A percentile compares a stretch with the other conserved stretches of the same genome.
Evolutionary conservation across 1,140 invertebrate genomes (phyloP).

Genomic region (Drosophila biarmipes): DNA sequence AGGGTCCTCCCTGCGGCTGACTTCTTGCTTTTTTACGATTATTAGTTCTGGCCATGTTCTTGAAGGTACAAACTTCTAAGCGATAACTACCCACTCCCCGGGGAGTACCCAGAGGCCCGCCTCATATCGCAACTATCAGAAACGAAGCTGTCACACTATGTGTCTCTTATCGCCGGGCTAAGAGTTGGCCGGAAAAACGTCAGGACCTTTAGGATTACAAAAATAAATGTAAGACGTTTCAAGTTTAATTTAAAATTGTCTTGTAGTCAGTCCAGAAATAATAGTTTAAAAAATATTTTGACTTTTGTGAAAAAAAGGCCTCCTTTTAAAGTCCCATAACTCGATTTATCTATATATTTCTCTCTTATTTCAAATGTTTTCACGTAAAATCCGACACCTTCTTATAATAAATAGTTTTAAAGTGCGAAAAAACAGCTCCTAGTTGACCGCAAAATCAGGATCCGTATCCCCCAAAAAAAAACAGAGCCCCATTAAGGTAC

Average conservation of each 20-base stretch:
- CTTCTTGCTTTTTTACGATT: conserved; percentile 1
- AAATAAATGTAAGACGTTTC: too few relatives aligned
- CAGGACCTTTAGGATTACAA: background rate
- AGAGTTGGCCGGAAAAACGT: background rate
- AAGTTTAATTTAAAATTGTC: too few relatives aligned
- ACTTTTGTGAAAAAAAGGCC: too few relatives aligned
- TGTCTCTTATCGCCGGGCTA: background rate
- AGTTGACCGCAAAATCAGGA: background rate
- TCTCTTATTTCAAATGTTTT: too few relatives aligned
- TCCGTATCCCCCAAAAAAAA: background rate
- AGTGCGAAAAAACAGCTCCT: too few relatives aligned
- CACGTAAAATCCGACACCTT: too few relatives aligned
- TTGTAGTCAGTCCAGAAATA: too few relatives aligned
- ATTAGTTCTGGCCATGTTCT: background rate
- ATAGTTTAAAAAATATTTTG: too few relatives aligned
- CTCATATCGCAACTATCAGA: background rate
- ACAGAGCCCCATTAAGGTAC: background rate
- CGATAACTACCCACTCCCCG: background rate
- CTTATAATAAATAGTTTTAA: too few relatives aligned
- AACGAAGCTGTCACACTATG: background rate
- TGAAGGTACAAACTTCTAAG: background rate
- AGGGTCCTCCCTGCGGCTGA: conserved; percentile 35
- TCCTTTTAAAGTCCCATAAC: too few relatives aligned
- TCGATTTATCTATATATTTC: too few relatives aligned
- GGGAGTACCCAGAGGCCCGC: too few relatives aligned